Conservation (phyloP, 2,113 vertebrate genomes). For the Nymphicus hollandicus region DNA sequence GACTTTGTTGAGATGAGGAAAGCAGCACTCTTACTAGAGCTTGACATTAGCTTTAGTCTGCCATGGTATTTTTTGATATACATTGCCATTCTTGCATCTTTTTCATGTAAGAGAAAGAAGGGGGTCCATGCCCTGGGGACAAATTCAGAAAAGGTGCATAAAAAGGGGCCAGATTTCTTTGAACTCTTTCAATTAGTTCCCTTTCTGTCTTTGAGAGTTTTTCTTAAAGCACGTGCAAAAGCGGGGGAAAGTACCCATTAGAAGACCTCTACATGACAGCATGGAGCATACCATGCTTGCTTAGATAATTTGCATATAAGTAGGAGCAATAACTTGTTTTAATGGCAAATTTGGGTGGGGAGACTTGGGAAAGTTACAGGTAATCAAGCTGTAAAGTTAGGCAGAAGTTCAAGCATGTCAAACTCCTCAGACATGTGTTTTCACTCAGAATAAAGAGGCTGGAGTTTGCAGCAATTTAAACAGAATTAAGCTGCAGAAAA, state of each 20-base stretch:
- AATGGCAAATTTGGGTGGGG: not conserved
- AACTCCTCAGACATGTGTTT: conserved; percentile 51
- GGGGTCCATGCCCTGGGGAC: not conserved
- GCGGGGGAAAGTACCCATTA: accelerated
- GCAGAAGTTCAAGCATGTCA: conserved; percentile 10
- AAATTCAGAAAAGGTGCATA: not conserved
- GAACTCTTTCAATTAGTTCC: not conserved
- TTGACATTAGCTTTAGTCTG: not conserved
- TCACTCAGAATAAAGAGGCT: conserved; percentile 34
- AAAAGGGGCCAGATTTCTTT: not conserved
- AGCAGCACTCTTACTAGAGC: not conserved
- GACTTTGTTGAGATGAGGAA: not conserved
- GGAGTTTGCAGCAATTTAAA: conserved; percentile 55
- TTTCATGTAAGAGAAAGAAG: not conserved
- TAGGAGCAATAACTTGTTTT: not conserved
- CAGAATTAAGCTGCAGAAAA: conserved; percentile 54
- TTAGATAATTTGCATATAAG: not conserved
- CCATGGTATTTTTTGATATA: not conserved
- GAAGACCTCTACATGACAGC: not conserved
- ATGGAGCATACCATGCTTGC: not conserved
- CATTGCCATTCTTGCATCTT: not conserved
- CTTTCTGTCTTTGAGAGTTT: not conserved
- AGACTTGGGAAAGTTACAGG: not conserved
- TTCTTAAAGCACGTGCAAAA: not conserved
- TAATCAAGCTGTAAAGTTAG: conserved; percentile 41